phyloP scores from a whole-genome alignment of 92 coral and sea anemone species.

The Actinostola sp. region DNA sequence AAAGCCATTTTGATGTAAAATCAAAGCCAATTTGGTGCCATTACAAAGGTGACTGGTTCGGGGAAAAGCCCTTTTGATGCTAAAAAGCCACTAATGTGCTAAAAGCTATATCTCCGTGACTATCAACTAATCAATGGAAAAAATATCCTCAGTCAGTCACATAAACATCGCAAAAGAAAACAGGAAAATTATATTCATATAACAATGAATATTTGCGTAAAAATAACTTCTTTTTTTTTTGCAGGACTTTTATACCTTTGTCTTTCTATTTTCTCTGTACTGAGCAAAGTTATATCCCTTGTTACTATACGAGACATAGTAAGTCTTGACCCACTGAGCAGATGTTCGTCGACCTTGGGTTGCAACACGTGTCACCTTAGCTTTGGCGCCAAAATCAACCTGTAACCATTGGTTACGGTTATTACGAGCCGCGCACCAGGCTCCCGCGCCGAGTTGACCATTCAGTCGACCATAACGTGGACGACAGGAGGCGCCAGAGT shows the following conservation, averaged over 20 bases:
- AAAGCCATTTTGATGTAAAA: no score
- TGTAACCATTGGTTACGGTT: slow-evolving; percentile 72
- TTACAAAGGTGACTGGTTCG: no score
- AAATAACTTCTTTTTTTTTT: no score
- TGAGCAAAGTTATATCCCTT: slow-evolving; percentile 67
- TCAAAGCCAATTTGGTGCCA: no score
- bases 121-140: no score
- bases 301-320: slow-evolving; percentile 61
- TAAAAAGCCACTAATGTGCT: no score
- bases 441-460: slow-evolving; percentile 71
- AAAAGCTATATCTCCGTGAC: no score
- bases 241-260: slow-evolving; percentile 60
- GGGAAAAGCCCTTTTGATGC: no score
- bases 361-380: slow-evolving; percentile 69
- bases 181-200: no score
- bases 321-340: slow-evolving; percentile 83
- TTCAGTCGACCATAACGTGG: slow-evolving; percentile 71
- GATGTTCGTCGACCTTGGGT: slow-evolving; percentile 85
- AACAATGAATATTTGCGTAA: no score
- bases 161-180: no score
- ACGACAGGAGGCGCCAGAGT: slow-evolving; percentile 58
- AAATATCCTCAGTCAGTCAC: no score
- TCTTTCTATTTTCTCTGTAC: slow-evolving; percentile 63
- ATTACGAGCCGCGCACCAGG: slow-evolving; percentile 73
- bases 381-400: slow-evolving; percentile 74